Base-by-base conservation (phyloP, 2,888 invertebrate genomes). In the Polyploca ridens region DNA sequence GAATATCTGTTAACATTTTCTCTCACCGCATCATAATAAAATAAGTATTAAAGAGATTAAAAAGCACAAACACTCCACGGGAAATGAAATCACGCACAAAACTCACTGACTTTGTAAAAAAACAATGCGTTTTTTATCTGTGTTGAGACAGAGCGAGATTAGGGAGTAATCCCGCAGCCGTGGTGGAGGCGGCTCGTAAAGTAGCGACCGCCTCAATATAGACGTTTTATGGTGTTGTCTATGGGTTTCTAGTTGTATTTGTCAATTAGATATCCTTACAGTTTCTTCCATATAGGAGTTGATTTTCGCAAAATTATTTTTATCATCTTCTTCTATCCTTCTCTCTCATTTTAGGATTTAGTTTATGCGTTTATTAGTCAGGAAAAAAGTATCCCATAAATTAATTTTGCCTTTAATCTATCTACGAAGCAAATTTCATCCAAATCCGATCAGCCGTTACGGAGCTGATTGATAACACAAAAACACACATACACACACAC, bases 121-220 rank as follows among this genome's bases (percentile, higher is more conserved):
- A 61, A 61, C 61, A 61, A 61, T 61, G 61, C 27, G 14, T 35
- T 61, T 54, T 59, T 61, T 66, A 66, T 66, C 66, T 62, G 61
- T 66, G 66, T 66, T 62, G 66, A 35, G 62, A 63, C 60, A 63
- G 62, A 60, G 62, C 19, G 14, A 59, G 63, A 66, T 66, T 64
- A 62, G 46, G 19, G 38, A 58, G 58, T 66, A 66, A 66, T 62
- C 66, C 64, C 38, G 44, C 57, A 16, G 61, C 19, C 16, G 54
- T n/a, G 62, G 61, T 54, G 58, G 63, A 62, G 46, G 63, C 44
- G 58, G 41, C 46, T 63, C 66, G 63, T 66, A 61, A 64, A 64
- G 14, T 41, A 41, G 41, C 41, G 14, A 54, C 54, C 54, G 19
- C 54, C 54, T 54, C 19, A 54, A 54, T 54, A 54, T 54, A 54